A percentile compares a stretch with the other conserved stretches of the same genome.
Evolutionary conservation across 2,113 vertebrate genomes (phyloP).

Genomic region (Chunga burmeisteri): DNA sequence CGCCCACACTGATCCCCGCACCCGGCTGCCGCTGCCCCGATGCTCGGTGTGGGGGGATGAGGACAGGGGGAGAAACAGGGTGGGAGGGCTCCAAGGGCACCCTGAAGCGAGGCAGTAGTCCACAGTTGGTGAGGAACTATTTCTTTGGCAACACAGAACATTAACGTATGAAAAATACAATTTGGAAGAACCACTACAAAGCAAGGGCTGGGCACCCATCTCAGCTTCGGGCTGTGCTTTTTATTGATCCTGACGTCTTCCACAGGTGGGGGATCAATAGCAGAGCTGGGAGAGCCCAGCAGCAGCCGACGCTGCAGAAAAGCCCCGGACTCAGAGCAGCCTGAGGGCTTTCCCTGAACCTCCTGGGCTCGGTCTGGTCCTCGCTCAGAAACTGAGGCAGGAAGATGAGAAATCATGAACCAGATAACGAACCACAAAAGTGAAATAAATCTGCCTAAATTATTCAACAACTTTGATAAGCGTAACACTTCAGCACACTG

Average conservation of each 20-base stretch:
- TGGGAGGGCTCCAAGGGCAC: too few species aligned
- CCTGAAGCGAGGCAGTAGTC: fast-evolving
- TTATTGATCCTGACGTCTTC: fast-evolving
- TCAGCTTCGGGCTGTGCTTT: fast-evolving
- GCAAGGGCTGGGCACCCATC: neutral
- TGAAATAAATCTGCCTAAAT: neutral
- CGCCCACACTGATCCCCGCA: fast-evolving
- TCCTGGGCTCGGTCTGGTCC: neutral
- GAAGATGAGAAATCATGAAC: neutral
- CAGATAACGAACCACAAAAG: neutral
- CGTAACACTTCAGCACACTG: neutral
- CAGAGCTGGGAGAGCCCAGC: neutral
- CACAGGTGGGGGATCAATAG: fast-evolving
- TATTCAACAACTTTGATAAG: neutral
- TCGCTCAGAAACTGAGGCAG: neutral
- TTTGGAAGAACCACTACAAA: neutral
- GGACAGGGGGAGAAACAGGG: fast-evolving
- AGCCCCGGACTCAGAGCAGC: neutral
- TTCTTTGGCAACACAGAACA: neutral
- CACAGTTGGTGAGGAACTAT: neutral
- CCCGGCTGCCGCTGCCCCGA: neutral
- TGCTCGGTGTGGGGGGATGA: fast-evolving
- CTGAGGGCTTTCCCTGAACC: neutral
- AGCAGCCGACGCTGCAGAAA: neutral
- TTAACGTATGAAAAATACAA: fast-evolving